Evolutionary conservation across 1,140 invertebrate species (phyloP).

Genomic region (Chymomyza costata): DNA sequence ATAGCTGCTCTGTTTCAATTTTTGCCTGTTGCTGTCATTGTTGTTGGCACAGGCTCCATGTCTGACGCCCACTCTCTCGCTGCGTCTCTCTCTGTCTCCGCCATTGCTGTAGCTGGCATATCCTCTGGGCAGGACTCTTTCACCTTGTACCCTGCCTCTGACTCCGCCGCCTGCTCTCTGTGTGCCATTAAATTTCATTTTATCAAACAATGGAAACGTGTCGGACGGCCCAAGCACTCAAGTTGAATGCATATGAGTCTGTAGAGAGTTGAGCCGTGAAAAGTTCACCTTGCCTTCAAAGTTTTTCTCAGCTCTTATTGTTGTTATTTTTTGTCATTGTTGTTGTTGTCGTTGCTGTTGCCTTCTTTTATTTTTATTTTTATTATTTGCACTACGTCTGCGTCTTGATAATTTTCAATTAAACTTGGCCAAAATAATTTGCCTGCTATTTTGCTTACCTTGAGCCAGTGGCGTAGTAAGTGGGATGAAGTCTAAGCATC

Average conservation of each 20-base stretch:
- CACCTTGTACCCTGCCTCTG: constrained; percentile 1
- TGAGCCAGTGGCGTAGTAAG: too few relatives aligned
- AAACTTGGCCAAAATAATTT: constrained; percentile 27
- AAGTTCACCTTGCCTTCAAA: neutral
- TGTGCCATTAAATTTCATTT: constrained; percentile 69
- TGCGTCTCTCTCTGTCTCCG: neutral
- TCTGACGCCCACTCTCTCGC: constrained; percentile 3
- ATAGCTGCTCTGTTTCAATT: constrained; percentile 71
- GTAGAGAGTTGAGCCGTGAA: constrained; percentile 2
- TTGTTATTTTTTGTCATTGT: constrained; percentile 5
- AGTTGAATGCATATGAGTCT: too few relatives aligned
- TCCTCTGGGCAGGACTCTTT: too few relatives aligned
- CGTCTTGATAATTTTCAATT: constrained; percentile 46
- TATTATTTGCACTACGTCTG: constrained; percentile 10
- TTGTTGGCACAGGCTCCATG: too few relatives aligned
- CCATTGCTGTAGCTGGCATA: too few relatives aligned
- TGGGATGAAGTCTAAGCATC: too few relatives aligned
- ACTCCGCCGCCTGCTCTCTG: constrained; percentile 10
- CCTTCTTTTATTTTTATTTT: neutral
- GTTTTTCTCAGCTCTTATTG: neutral
- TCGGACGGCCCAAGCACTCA: constrained; percentile 9
- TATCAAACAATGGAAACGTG: constrained; percentile 70
- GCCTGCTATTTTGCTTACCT: neutral
- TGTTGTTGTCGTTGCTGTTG: constrained; percentile 14
- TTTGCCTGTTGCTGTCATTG: constrained; percentile 28